Conservation (phyloP, 2,113 vertebrate genomes). For the Gopherus evgoodei region DNA sequence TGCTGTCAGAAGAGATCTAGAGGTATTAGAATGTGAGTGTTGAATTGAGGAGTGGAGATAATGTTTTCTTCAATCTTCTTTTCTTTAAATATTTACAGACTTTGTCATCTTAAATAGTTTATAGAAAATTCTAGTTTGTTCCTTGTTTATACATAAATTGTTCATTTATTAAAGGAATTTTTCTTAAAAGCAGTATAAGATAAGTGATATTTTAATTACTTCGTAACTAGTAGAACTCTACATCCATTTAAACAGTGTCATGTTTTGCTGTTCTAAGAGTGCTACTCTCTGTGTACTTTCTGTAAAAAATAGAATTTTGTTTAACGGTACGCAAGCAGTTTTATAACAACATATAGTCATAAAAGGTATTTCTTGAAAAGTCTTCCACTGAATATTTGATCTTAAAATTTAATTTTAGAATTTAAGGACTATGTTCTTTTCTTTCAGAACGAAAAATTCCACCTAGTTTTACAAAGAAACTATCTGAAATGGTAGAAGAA, state of each 20-base stretch:
- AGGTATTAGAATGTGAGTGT: not conserved
- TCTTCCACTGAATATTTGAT: not conserved
- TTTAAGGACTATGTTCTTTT: conserved; percentile 32
- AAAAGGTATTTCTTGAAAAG: not conserved
- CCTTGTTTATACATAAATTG: not conserved
- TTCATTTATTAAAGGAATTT: not conserved
- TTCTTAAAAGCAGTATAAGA: not conserved
- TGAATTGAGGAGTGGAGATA: not conserved
- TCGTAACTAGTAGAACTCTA: not conserved
- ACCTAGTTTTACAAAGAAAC: conserved; percentile 95
- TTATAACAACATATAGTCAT: not conserved
- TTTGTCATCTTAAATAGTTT: not conserved
- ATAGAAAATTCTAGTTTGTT: not conserved
- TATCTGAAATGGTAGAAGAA: conserved; percentile 91
- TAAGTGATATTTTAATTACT: not conserved
- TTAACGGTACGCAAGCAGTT: not conserved
- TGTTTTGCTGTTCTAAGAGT: not conserved
- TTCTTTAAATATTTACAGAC: not conserved
- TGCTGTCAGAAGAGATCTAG: not conserved
- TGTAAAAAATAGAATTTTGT: not conserved
- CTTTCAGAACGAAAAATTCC: conserved; percentile 91
- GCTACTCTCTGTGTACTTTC: not conserved
- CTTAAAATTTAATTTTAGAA: not conserved
- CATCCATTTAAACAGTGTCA: not conserved
- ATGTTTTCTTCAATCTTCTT: not conserved